Conservation (phyloP, 2,113 vertebrate species). For the Fregata magnificens region DNA sequence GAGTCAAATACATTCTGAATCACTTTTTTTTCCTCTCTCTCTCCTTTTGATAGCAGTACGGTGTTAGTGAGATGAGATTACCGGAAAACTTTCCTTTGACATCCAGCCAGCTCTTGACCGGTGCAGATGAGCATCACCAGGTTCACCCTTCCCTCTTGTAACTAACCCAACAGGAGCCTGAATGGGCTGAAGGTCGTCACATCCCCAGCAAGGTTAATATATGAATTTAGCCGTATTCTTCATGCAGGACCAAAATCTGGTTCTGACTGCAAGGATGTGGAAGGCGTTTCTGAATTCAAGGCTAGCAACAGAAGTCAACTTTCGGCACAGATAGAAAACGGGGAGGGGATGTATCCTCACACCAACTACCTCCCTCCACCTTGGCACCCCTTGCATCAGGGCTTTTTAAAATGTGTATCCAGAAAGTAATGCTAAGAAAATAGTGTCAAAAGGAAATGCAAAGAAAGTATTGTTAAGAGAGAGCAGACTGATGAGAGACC, state of each 20-base stretch:
- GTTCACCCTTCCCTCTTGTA: neutral
- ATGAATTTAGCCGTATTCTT: neutral
- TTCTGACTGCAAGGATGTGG: neutral
- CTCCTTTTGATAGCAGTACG: neutral
- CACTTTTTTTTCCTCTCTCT: neutral
- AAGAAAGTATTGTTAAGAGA: neutral
- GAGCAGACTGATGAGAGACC: neutral
- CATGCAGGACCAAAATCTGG: neutral
- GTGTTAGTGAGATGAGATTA: neutral
- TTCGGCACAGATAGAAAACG: too few species aligned
- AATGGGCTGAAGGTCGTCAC: accelerated
- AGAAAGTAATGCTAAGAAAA: neutral
- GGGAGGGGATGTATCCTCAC: neutral
- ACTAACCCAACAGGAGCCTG: too few species aligned
- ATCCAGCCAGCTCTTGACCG: accelerated
- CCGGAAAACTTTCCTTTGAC: neutral
- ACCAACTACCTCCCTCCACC: neutral
- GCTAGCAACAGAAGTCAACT: neutral
- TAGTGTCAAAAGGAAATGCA: neutral
- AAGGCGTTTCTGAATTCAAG: neutral
- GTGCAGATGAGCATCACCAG: neutral
- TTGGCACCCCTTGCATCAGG: neutral
- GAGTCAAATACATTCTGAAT: neutral
- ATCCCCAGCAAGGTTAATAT: neutral
- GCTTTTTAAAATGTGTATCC: accelerated